phyloP scores from a whole-genome alignment of 2,113 vertebrate species.

The Zosterops borbonicus region DNA sequence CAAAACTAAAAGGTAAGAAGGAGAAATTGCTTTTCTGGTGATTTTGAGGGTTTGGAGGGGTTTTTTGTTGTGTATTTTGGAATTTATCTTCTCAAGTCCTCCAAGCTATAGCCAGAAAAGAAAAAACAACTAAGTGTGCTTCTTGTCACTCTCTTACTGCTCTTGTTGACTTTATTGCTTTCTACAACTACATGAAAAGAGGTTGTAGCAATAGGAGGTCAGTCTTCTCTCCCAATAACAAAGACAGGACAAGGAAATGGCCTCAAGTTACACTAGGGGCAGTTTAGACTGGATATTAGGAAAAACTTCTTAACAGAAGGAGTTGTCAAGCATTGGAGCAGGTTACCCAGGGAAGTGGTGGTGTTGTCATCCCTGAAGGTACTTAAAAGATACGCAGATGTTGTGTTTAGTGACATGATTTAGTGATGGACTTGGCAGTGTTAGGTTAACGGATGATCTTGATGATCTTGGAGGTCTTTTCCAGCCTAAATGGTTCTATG shows the following conservation, averaged over 20 bases:
- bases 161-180: not conserved
- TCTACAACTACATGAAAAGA: not conserved
- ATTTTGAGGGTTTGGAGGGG: fast-evolving
- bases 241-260: not conserved
- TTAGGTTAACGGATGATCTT: not conserved
- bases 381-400: not conserved
- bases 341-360: not conserved
- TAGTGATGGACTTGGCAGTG: not conserved
- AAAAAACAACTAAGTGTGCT: not conserved
- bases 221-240: not conserved
- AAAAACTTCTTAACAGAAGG: not conserved
- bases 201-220: fast-evolving
- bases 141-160: not conserved
- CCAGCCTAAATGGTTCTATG: not conserved
- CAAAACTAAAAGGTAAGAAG: not conserved
- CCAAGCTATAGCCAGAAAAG: not conserved
- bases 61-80: not conserved
- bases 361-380: not conserved
- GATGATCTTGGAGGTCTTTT: not conserved
- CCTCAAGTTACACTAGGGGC: not conserved
- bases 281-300: not conserved
- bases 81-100: not conserved
- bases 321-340: not conserved
- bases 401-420: not conserved
- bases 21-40: not conserved